Conservation (phyloP, 2,888 invertebrate genomes). For the Frankliniella fusca region DNA sequence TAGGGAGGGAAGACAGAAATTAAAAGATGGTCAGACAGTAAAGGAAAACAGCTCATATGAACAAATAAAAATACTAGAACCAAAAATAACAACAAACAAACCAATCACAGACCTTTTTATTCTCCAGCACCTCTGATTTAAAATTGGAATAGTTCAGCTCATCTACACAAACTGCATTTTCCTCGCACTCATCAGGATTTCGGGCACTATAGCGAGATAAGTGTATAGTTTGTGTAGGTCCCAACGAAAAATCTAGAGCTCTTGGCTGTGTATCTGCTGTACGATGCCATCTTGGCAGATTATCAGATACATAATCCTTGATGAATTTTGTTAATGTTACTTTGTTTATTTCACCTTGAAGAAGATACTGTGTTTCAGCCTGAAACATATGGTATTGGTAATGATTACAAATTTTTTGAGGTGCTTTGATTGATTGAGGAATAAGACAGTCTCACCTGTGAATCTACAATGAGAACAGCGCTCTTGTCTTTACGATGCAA, state of each 20-base stretch:
- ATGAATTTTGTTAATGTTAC: slow-evolving; percentile 49
- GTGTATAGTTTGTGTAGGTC: background rate
- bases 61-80: background rate
- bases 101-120: no score
- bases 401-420: slow-evolving; percentile 35
- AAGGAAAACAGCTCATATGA: slow-evolving; percentile 25
- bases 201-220: background rate
- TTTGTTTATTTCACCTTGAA: slow-evolving; percentile 46
- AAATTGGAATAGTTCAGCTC: slow-evolving; percentile 55
- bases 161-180: slow-evolving; percentile 51
- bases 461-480: slow-evolving; percentile 66
- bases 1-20: slow-evolving; percentile 34
- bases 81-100: background rate
- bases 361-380: slow-evolving; percentile 66
- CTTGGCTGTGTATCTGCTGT: slow-evolving; percentile 40
- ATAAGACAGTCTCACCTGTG: slow-evolving; percentile 53
- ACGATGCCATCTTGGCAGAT: slow-evolving; percentile 47
- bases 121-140: background rate
- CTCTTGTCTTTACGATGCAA: slow-evolving; percentile 58
- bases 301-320: slow-evolving; percentile 50
- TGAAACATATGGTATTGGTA: slow-evolving; percentile 44
- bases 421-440: slow-evolving; percentile 34
- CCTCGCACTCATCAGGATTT: slow-evolving; percentile 37
- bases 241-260: background rate
- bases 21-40: slow-evolving; percentile 34